Evolutionary conservation across 2,888 invertebrate species (phyloP).

Genomic region (Deilephila porcellus): DNA sequence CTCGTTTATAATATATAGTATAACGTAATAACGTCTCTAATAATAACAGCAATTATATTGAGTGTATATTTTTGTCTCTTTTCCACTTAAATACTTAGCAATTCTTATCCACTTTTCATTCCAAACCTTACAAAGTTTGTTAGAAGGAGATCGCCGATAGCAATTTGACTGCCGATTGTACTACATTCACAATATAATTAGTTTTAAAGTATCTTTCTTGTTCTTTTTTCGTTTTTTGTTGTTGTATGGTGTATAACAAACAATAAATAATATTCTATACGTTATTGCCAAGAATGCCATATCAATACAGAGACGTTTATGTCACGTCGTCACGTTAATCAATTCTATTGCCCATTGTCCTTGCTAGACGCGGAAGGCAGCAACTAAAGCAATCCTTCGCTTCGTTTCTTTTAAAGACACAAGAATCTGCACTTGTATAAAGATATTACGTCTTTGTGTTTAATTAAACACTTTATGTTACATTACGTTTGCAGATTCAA

Average conservation of each 20-base stretch:
- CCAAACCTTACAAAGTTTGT: too few species aligned
- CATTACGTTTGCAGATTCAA: background rate
- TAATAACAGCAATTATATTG: too few species aligned
- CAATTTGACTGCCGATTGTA: too few species aligned
- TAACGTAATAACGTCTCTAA: too few species aligned
- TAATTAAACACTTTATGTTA: background rate
- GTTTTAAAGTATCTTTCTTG: background rate
- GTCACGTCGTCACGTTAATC: slow-evolving; percentile 69
- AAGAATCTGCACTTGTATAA: background rate
- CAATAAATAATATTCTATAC: background rate
- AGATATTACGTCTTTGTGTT: background rate
- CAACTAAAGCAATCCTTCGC: background rate
- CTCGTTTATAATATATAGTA: too few species aligned
- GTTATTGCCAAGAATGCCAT: slow-evolving; percentile 9
- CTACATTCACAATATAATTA: too few species aligned
- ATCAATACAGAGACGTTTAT: slow-evolving; percentile 42
- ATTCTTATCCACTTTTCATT: too few species aligned
- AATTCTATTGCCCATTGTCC: slow-evolving; percentile 64
- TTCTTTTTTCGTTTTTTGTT: background rate
- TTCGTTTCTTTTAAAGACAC: background rate
- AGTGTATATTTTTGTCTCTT: too few species aligned
- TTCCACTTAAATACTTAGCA: too few species aligned
- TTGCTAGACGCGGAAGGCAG: slow-evolving; percentile 35
- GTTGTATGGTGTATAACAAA: background rate
- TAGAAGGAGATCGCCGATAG: too few species aligned